Percentiles rank a stretch among this genome's conserved stretches.
phyloP scores from a whole-genome alignment of 2,113 vertebrate genomes.

The Aegotheles bennettii region DNA sequence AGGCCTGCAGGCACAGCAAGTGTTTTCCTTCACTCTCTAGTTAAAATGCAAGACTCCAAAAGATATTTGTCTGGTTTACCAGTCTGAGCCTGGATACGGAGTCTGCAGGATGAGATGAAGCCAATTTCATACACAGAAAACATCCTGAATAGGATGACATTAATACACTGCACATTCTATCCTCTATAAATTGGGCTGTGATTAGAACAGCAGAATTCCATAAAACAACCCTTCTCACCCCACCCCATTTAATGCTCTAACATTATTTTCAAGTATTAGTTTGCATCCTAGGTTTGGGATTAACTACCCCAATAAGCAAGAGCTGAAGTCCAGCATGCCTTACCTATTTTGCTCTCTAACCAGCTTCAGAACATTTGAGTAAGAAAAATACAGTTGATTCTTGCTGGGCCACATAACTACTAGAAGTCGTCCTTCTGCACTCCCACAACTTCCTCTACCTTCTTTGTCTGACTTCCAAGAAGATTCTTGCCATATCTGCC shows the following conservation, averaged over 20 bases:
- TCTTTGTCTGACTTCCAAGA: background rate
- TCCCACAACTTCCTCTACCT: background rate
- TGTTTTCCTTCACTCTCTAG: background rate
- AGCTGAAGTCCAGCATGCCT: background rate
- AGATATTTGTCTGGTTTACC: background rate
- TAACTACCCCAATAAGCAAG: background rate
- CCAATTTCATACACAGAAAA: background rate
- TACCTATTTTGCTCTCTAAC: background rate
- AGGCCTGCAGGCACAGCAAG: background rate
- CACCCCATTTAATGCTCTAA: background rate
- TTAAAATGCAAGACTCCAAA: background rate
- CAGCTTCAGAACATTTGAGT: background rate
- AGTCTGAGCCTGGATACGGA: background rate
- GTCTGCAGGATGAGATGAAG: background rate
- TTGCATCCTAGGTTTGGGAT: background rate
- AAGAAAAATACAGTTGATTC: background rate
- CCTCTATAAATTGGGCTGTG: accelerated
- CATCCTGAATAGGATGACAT: background rate
- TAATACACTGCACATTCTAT: background rate
- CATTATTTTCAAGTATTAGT: background rate
- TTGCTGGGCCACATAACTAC: background rate
- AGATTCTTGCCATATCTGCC: background rate
- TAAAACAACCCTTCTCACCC: background rate
- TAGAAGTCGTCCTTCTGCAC: background rate
- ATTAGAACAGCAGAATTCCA: background rate